Conservation (phyloP, 2,888 invertebrate species). For the Gymnoscelis rufifasciata region DNA sequence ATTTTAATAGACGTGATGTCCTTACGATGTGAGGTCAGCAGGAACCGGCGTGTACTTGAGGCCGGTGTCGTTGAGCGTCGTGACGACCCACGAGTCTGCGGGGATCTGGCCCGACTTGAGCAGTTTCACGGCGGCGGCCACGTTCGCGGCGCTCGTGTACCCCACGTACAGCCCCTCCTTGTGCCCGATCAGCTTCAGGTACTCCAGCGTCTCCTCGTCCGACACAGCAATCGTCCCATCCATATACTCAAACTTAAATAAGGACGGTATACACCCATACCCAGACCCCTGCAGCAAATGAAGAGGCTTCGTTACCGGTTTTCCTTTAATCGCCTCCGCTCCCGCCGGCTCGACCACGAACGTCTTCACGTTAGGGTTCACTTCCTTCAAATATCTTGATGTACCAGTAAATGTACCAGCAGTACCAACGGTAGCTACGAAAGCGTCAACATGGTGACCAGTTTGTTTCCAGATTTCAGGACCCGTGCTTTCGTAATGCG, state of each 20-base stretch:
- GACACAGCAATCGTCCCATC: slow-evolving; percentile 60
- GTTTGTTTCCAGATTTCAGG: slow-evolving; percentile 73
- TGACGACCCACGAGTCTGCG: slow-evolving; percentile 65
- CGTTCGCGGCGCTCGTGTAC: slow-evolving; percentile 68
- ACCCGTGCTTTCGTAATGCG: slow-evolving; percentile 66
- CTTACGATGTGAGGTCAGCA: background rate
- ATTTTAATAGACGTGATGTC: too few species aligned
- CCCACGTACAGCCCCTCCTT: slow-evolving; percentile 69
- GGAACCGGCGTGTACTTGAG: slow-evolving; percentile 50
- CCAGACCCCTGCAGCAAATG: slow-evolving; percentile 70
- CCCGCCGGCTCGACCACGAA: slow-evolving; percentile 66
- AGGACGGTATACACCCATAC: slow-evolving; percentile 61
- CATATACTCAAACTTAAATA: slow-evolving; percentile 61
- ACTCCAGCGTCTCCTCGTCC: slow-evolving; percentile 60
- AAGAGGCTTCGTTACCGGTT: slow-evolving; percentile 60
- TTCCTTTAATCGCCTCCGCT: slow-evolving; percentile 63
- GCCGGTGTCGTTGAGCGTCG: slow-evolving; percentile 60
- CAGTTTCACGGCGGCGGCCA: slow-evolving; percentile 65
- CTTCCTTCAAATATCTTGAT: slow-evolving; percentile 60
- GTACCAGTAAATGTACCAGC: slow-evolving; percentile 66
- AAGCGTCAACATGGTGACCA: slow-evolving; percentile 63
- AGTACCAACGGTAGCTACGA: slow-evolving; percentile 65
- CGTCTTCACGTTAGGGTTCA: slow-evolving; percentile 52
- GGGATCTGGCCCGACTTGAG: slow-evolving; percentile 59
- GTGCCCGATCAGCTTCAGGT: slow-evolving; percentile 55